Conservation (phyloP, 1,140 invertebrate genomes). For the Euura lappo region DNA sequence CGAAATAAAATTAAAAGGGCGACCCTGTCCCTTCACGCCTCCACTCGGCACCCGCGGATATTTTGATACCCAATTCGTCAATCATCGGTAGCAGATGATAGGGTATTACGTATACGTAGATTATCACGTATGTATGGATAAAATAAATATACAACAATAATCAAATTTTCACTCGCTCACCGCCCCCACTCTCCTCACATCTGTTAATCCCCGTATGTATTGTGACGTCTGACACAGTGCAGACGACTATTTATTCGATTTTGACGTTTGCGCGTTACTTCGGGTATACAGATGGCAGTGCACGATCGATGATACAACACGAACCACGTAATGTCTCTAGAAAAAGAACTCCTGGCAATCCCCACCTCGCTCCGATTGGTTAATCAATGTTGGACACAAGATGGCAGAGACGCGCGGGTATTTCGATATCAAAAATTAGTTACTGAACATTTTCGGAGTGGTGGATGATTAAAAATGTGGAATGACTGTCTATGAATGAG, state of each 20-base stretch:
- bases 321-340: too few species aligned
- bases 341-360: too few species aligned
- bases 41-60: constrained; percentile 50
- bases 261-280: constrained; percentile 43
- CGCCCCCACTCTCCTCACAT: constrained; percentile 17
- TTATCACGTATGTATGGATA: neutral
- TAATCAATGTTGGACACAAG: too few species aligned
- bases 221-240: constrained; percentile 36
- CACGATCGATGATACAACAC: neutral
- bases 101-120: neutral
- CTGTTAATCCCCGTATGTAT: constrained; percentile 25
- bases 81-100: constrained; percentile 49
- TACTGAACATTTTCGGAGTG: too few species aligned
- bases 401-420: too few species aligned
- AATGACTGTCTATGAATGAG: too few species aligned
- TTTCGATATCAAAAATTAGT: too few species aligned
- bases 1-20: constrained; percentile 49
- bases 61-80: constrained; percentile 39
- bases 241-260: constrained; percentile 49
- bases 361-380: too few species aligned
- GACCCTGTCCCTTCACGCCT: constrained; percentile 46
- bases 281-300: constrained; percentile 1
- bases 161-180: constrained; percentile 33
- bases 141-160: constrained; percentile 15
- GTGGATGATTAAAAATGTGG: too few species aligned